Evolutionary conservation across 2,888 invertebrate species (phyloP).

Genomic region (Serrognathus titanus): DNA sequence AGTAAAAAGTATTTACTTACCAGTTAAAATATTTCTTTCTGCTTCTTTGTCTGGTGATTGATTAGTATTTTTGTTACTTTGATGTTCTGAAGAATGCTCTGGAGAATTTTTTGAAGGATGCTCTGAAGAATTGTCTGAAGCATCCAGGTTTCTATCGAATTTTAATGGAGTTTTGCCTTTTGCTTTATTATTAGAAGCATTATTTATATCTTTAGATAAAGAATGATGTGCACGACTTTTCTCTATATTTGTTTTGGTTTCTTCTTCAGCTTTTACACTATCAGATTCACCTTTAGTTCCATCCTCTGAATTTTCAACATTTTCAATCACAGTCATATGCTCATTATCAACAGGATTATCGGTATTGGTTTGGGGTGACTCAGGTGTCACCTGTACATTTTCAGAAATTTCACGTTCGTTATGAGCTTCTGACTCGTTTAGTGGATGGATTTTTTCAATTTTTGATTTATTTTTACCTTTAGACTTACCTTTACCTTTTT

Average conservation of each 20-base stretch:
- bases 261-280: too few relatives aligned
- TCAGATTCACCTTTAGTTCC: slow-evolving; percentile 15
- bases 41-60: too few relatives aligned
- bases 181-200: not conserved
- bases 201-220: not conserved
- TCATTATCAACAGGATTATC: slow-evolving; percentile 39
- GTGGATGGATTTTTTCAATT: slow-evolving; percentile 36
- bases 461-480: slow-evolving; percentile 48
- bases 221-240: not conserved
- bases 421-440: slow-evolving; percentile 40
- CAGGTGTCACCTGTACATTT: slow-evolving; percentile 48
- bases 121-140: too few relatives aligned
- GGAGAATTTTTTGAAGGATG: too few relatives aligned
- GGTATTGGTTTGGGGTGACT: slow-evolving; percentile 43
- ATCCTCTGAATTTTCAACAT: slow-evolving; percentile 25
- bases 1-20: too few relatives aligned
- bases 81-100: too few relatives aligned
- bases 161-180: slow-evolving; percentile 6
- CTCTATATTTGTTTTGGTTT: slow-evolving; percentile 37
- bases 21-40: too few relatives aligned
- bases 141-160: slow-evolving; percentile 15
- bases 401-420: slow-evolving; percentile 43
- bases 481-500: slow-evolving; percentile 49
- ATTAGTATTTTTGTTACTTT: too few relatives aligned
- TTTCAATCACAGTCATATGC: slow-evolving; percentile 17